These are phyloP conservation scores for Serranus cabrilla DNA, from an alignment of 2,797 vertebrate species.

Conservation along the genomic window DNA sequence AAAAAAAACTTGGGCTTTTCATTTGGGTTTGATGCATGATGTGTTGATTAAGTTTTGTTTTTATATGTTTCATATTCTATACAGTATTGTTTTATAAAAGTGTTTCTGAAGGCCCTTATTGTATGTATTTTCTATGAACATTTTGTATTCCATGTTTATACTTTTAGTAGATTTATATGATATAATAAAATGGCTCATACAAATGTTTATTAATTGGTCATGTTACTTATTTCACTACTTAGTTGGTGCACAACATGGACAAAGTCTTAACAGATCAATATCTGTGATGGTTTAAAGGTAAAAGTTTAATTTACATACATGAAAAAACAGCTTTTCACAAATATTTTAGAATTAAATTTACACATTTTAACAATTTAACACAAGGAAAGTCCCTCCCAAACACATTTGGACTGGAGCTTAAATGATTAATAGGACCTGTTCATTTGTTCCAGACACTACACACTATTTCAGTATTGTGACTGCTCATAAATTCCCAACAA, in stretches of 20 bases:
- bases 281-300: neutral
- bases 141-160: conserved; percentile 84
- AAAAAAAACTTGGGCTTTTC: conserved; percentile 37
- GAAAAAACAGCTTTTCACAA: neutral
- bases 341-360: neutral
- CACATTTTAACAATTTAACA: too few relatives aligned
- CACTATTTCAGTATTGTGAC: neutral
- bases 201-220: conserved; percentile 41
- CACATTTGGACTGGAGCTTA: neutral
- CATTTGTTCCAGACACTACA: neutral
- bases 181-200: conserved; percentile 81
- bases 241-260: neutral
- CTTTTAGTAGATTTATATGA: conserved; percentile 81
- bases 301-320: neutral
- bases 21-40: conserved; percentile 73
- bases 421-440: neutral
- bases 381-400: neutral
- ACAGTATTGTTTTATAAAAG: conserved; percentile 71
- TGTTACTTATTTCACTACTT: conserved; percentile 25
- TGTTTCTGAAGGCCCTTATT: conserved; percentile 69
- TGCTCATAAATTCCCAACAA: too few relatives aligned
- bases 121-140: conserved; percentile 83
- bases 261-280: neutral
- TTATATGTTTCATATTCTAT: conserved; percentile 69
- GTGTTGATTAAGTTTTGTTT: conserved; percentile 60